Evolutionary conservation across 2,797 vertebrate genomes (phyloP), one percentile per base, ranked within the genome.

Genomic region (Todus mexicanus): DNA sequence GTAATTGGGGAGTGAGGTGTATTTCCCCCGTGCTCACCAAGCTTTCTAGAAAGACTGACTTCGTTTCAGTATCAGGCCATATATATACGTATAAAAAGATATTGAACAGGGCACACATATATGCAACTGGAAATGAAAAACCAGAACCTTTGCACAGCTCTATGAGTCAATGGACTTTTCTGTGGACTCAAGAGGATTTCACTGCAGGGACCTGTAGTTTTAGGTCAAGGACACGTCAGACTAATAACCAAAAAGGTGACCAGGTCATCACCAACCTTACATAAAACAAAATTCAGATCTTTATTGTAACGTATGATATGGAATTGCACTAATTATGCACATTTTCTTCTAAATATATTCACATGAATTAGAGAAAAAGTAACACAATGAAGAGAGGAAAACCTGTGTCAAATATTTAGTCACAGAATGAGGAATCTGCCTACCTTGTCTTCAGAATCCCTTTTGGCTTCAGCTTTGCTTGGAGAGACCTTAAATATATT

Each of bases 371-470:
- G 14, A 8, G 4, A 47, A 74, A 83, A 80, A 40, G 2, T 22
- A 79, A 33, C 1, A 37, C 21, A 81, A 50, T 2, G 1, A 74
- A 77, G 29, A 89, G 22, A n/a, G 3, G 87, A 89, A 84, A 17
- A 25, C 4, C 13, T 4, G 3, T 17, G 21, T 48, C 53, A 77
- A 85, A 92, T n/a, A n/a, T n/a, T n/a, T n/a, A n/a, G 19, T 4
- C 4, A 88, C 21, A 86, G 50, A 73, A 60, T 4, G 47, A 94
- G 31, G 4, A 87, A 48, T 72, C 20, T 40, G 79, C 96, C 97
- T 98, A 99, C 99, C 98, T 98, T 98, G 53, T 98, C 98, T 97
- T 98, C 98, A 57, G 98, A 79, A 54, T 98, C 98, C 95, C 98
- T 98, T 74, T 98, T 98, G 90, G 97, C 91, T 84, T 98, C 98